Evolutionary conservation across 2,888 invertebrate species (phyloP).

Genomic region (Melanargia galathea): DNA sequence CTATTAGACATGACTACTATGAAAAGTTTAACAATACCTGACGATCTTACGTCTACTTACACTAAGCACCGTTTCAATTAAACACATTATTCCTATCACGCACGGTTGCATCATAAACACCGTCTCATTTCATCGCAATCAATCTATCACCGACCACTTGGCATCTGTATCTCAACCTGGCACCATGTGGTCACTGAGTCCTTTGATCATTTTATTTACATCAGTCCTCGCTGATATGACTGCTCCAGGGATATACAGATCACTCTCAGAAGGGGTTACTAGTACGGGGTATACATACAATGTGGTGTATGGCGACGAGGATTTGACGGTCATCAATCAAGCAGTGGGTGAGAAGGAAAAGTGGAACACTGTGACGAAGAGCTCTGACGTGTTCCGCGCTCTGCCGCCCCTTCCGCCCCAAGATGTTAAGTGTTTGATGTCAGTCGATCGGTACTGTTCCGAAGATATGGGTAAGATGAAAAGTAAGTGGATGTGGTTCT

Average conservation of each 20-base stretch:
- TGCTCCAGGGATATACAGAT: constrained; percentile 53
- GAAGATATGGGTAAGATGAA: constrained; percentile 66
- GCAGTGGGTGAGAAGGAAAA: constrained; percentile 61
- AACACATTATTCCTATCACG: constrained; percentile 49
- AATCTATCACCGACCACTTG: constrained; percentile 29
- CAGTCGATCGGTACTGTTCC: constrained; percentile 66
- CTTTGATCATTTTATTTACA: constrained; percentile 25
- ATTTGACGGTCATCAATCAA: constrained; percentile 60
- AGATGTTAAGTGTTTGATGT: constrained; percentile 76
- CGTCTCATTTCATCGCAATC: constrained; percentile 41
- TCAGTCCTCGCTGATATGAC: constrained; percentile 46
- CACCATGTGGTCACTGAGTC: constrained; percentile 50
- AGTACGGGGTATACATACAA: constrained; percentile 60
- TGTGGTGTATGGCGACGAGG: constrained; percentile 66
- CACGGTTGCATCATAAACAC: constrained; percentile 54
- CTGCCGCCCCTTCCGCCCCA: constrained; percentile 56
- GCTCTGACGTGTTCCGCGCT: constrained; percentile 50
- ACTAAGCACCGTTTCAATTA: constrained; percentile 54
- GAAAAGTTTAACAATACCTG: constrained; percentile 47
- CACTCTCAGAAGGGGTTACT: constrained; percentile 54
- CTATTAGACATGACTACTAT: no score
- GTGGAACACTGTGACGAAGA: constrained; percentile 49
- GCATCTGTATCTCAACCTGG: constrained; percentile 14
- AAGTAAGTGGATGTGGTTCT: constrained; percentile 54
- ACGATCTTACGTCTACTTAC: constrained; percentile 36